Base-by-base conservation (phyloP, 2,113 vertebrate species). In the Puma concolor region DNA sequence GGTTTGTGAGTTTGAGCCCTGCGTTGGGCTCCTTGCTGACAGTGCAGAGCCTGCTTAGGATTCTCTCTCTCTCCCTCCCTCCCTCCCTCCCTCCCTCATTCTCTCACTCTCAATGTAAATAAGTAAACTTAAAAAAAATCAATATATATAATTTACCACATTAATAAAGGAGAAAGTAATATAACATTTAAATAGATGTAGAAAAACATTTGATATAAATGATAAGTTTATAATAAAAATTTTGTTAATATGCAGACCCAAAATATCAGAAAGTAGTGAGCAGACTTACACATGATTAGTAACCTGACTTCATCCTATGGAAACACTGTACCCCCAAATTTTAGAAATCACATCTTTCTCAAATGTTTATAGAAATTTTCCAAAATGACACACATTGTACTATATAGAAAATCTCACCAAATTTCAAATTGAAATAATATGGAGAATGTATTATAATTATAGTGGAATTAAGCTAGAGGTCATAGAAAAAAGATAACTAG, bases 341-440 rank as follows among this genome's bases (percentile, higher is more conserved):
- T 14, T 9, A 95, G 54, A 60, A 82, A 63, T 67, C 3, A 67
- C 8, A 71, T 29, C 29, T 91, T 97, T 44, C 36, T 27, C 38
- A 83, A 82, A 84, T 80, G 6, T 96, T 91, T 74, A 25, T 1
- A 60, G 63, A 89, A 81, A 9, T 36, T 85, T 88, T 64, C 41
- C 76, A 96, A 66, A 96, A 91, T 96, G 54, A 88, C 3, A 72
- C 29, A 23, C 12, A 9, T 33, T 85, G 12, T 31, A 29, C 27
- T 82, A 67, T 60, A 69, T 7, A 64, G n/a, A 84, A 80, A 60
- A 60, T 54, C 19, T 90, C 38, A 74, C 31, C 41, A 82, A 33
- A 93, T 88, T 93, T 84, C 38, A 91, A 88, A 94, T 31, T 94
- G 33, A 95, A 67, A 80, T 84, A 60, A 96, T 50, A 44, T 10